phyloP scores from a whole-genome alignment of 1,140 invertebrate genomes.

The Eriocheir sinensis region DNA sequence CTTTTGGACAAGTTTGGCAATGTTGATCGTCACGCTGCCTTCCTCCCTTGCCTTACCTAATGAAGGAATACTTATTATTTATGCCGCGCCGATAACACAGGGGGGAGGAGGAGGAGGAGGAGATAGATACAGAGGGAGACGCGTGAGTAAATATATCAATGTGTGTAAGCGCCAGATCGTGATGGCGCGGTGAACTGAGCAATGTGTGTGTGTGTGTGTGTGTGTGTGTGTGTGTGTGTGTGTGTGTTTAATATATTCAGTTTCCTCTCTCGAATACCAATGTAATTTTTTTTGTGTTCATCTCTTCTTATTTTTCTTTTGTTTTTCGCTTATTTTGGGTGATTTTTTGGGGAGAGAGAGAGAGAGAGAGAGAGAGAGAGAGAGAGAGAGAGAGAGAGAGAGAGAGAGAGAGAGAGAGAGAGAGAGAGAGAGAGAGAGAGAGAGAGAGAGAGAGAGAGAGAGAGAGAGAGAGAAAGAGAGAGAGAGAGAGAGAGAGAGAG shows the following conservation, averaged over 20 bases:
- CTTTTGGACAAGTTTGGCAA: not conserved
- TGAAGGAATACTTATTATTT: no score
- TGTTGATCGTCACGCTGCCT: not conserved
- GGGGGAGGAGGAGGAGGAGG: not conserved
- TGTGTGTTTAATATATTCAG: constrained; percentile 5
- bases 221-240: constrained; percentile 45
- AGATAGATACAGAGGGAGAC: not conserved
- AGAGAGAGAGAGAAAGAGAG: constrained; percentile 51
- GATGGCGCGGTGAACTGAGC: not conserved
- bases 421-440: constrained; percentile 26
- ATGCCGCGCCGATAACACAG: not conserved
- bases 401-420: constrained; percentile 13
- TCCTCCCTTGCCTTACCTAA: not conserved
- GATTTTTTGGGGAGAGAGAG: not conserved
- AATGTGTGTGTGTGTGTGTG: constrained; percentile 45
- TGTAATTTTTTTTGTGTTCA: not conserved
- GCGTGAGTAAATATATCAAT: not conserved
- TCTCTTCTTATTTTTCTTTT: not conserved
- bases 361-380: not conserved
- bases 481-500: constrained; percentile 26
- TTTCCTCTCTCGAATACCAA: no score
- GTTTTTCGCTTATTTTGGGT: not conserved
- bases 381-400: not conserved
- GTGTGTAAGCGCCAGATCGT: not conserved
- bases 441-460: constrained; percentile 58